Conservation (phyloP, 2,113 vertebrate species). For the Manacus vitellinus region DNA sequence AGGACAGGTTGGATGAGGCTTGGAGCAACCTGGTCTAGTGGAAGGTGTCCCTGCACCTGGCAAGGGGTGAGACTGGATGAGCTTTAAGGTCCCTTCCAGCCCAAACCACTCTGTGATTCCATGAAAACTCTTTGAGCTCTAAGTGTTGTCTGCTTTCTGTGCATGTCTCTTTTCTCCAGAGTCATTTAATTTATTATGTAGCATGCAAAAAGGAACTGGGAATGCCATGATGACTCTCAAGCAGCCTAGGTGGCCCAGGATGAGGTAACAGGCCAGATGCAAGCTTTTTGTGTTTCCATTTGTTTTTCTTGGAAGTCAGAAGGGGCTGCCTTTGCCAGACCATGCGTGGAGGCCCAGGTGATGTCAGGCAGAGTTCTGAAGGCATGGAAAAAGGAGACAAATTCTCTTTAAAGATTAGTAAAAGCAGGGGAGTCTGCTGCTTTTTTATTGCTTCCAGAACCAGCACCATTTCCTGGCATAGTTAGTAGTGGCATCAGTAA, state of each 20-base stretch:
- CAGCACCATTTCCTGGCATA: background rate
- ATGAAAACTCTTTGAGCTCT: background rate
- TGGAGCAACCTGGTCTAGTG: background rate
- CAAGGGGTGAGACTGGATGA: background rate
- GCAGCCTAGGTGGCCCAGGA: background rate
- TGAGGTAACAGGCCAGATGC: slow-evolving; percentile 45
- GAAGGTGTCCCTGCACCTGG: background rate
- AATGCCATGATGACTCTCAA: background rate
- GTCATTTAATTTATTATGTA: background rate
- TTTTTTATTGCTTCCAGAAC: slow-evolving; percentile 18
- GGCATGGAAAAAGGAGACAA: slow-evolving; percentile 8
- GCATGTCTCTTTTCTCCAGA: background rate
- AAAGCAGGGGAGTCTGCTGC: background rate
- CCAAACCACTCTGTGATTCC: background rate
- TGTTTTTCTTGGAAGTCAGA: slow-evolving; percentile 51
- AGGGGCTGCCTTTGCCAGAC: background rate
- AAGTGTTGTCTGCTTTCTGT: background rate
- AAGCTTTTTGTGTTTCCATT: background rate
- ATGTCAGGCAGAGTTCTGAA: slow-evolving; percentile 1
- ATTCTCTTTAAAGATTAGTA: background rate
- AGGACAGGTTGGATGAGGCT: background rate
- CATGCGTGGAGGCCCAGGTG: background rate
- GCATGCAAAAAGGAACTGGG: background rate
- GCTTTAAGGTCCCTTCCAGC: background rate
- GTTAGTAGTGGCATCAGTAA: background rate